These are phyloP conservation scores for Palythoa heliodiscus DNA, from an alignment of 92 coral and sea anemone genomes.

Conservation along the genomic window DNA sequence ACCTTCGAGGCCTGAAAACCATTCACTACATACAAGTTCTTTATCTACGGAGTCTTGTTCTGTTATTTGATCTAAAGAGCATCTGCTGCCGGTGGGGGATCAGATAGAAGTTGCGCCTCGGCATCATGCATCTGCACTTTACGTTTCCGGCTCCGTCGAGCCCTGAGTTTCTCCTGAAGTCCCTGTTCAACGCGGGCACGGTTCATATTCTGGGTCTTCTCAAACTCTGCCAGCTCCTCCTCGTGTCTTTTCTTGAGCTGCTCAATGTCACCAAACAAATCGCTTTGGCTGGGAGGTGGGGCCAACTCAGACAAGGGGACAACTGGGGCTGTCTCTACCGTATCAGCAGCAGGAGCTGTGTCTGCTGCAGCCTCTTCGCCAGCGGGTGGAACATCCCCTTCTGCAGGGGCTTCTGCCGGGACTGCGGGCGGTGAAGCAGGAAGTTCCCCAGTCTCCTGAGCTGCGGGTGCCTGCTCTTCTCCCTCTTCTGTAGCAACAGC, in stretches of 20 bases:
- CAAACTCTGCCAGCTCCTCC: slow-evolving; percentile 93
- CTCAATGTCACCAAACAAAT: slow-evolving; percentile 92
- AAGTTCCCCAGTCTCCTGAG: slow-evolving; percentile 63
- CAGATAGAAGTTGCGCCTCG: slow-evolving; percentile 65
- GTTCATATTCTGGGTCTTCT: slow-evolving; percentile 89
- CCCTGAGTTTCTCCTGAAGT: slow-evolving; percentile 88
- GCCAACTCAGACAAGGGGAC: slow-evolving; percentile 82
- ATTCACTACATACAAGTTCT: background rate
- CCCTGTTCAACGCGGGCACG: slow-evolving; percentile 93
- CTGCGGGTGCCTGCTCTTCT: slow-evolving; percentile 80
- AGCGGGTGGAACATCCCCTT: slow-evolving; percentile 33
- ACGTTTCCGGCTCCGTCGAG: slow-evolving; percentile 84
- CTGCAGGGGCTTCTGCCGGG: slow-evolving; percentile 57
- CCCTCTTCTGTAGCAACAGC: slow-evolving; percentile 82
- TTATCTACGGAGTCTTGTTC: background rate
- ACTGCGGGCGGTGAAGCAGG: slow-evolving; percentile 32
- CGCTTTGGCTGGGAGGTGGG: slow-evolving; percentile 80
- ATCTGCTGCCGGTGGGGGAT: slow-evolving; percentile 58
- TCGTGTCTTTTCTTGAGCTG: slow-evolving; percentile 92
- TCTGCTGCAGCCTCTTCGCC: slow-evolving; percentile 43
- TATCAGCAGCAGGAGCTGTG: slow-evolving; percentile 36
- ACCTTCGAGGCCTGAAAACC: background rate
- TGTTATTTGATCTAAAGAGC: background rate
- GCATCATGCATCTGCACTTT: slow-evolving; percentile 77
- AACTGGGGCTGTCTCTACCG: slow-evolving; percentile 47